A percentile compares a stretch with the other conserved stretches of the same genome.
Evolutionary conservation across 1,140 invertebrate genomes (phyloP).

Genomic region (Ectropis grisescens): DNA sequence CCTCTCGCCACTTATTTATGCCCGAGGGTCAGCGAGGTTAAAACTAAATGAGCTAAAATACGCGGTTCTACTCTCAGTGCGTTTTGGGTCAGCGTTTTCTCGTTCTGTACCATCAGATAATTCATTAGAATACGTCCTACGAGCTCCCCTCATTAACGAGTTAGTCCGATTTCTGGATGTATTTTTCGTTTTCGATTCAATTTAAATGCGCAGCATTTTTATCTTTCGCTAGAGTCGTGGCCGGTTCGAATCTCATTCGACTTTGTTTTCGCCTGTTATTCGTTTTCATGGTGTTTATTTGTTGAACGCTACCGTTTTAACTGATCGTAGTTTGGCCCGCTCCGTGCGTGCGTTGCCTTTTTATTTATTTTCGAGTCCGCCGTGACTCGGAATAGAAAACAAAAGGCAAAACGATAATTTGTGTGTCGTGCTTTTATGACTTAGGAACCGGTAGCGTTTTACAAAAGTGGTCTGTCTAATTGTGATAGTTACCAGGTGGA

Average conservation of each 20-base stretch:
- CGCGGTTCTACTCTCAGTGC: slow-evolving; percentile 17
- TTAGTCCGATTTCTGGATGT: slow-evolving; percentile 13
- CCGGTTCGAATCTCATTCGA: no score
- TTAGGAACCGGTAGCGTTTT: slow-evolving; percentile 24
- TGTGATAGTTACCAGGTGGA: slow-evolving; percentile 23
- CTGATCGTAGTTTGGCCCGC: slow-evolving; percentile 31
- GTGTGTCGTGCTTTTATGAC: slow-evolving; percentile 1
- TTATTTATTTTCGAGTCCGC: slow-evolving; percentile 30
- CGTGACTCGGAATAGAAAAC: no score
- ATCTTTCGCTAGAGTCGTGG: slow-evolving; percentile 12
- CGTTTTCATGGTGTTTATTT: slow-evolving; percentile 30
- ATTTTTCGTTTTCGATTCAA: slow-evolving; percentile 32
- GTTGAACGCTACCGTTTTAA: slow-evolving; percentile 35
- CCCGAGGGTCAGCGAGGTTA: no score
- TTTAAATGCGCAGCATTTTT: slow-evolving; percentile 9
- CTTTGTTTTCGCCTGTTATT: slow-evolving; percentile 42
- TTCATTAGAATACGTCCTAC: no score
- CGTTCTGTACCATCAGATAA: slow-evolving; percentile 14
- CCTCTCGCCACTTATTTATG: slow-evolving; percentile 1
- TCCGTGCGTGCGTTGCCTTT: slow-evolving; percentile 27
- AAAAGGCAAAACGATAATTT: no score
- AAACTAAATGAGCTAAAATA: slow-evolving; percentile 7
- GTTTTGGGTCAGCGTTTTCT: slow-evolving; percentile 14
- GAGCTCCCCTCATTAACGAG: slow-evolving; percentile 23
- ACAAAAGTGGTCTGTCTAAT: slow-evolving; percentile 24